Conservation (phyloP, 2,888 invertebrate species). For the Xestobium rufovillosum region DNA sequence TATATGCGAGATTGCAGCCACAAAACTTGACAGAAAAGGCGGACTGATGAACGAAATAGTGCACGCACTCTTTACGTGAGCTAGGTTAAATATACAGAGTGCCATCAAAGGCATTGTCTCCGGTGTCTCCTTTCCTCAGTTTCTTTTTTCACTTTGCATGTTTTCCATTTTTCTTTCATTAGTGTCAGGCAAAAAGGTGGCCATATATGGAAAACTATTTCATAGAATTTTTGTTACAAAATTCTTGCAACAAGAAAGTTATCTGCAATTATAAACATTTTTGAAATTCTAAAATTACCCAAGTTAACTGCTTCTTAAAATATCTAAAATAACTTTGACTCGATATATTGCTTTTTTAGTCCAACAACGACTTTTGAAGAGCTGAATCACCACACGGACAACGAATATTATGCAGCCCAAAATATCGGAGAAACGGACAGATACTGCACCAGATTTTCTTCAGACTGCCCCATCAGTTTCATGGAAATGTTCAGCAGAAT, state of each 20-base stretch:
- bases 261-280: too few species aligned
- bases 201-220: too few species aligned
- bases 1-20: slow-evolving; percentile 59
- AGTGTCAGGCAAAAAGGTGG: too few species aligned
- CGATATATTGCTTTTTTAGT: slow-evolving; percentile 40
- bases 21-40: slow-evolving; percentile 51
- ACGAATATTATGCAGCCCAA: slow-evolving; percentile 50
- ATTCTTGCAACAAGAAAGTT: too few species aligned
- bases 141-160: too few species aligned
- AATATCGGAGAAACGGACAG: slow-evolving; percentile 41
- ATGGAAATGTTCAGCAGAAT: slow-evolving; percentile 44
- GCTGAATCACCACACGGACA: slow-evolving; percentile 30
- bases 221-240: too few species aligned
- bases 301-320: too few species aligned
- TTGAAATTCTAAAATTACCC: too few species aligned
- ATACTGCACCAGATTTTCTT: slow-evolving; percentile 39
- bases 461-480: slow-evolving; percentile 41
- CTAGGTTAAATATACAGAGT: slow-evolving; percentile 24
- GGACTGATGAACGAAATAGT: slow-evolving; percentile 60
- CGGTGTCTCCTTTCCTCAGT: too few species aligned
- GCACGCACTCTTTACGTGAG: slow-evolving; percentile 62
- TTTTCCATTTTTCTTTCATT: too few species aligned
- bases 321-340: too few species aligned
- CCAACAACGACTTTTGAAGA: slow-evolving; percentile 41
- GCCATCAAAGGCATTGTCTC: too few species aligned